phyloP scores from a whole-genome alignment of 2,797 vertebrate species.

The Paedocypris micromegethes region DNA sequence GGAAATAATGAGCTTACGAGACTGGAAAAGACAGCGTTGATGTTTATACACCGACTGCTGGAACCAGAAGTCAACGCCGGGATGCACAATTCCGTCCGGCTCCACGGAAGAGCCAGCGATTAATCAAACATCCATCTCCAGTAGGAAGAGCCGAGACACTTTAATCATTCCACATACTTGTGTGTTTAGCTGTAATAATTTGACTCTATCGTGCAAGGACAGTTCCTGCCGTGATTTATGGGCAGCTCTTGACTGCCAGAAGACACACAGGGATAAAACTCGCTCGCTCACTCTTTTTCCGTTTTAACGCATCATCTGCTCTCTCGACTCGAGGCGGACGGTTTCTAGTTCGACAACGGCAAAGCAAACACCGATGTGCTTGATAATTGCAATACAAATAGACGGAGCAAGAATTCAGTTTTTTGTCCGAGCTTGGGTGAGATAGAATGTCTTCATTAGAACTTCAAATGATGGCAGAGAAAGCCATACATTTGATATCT shows the following conservation, averaged over 20 bases:
- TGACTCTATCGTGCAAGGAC: slow-evolving; percentile 67
- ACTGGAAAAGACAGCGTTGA: slow-evolving; percentile 12
- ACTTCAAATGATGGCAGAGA: too few relatives aligned
- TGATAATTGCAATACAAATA: too few relatives aligned
- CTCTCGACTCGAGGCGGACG: slow-evolving; percentile 17
- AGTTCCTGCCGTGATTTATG: slow-evolving; percentile 65
- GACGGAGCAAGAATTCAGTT: too few relatives aligned
- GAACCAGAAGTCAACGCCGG: slow-evolving; percentile 33
- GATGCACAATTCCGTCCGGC: slow-evolving; percentile 47
- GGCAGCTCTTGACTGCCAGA: slow-evolving; percentile 33
- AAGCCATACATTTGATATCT: too few relatives aligned
- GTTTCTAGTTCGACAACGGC: slow-evolving; percentile 26
- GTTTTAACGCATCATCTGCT: background rate
- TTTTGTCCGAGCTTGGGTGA: too few relatives aligned
- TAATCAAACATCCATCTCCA: slow-evolving; percentile 51
- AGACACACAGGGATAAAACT: slow-evolving; percentile 30
- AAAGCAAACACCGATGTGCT: slow-evolving; percentile 11
- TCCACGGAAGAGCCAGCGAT: slow-evolving; percentile 41
- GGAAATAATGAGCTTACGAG: slow-evolving; percentile 10
- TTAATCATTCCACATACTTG: slow-evolving; percentile 66
- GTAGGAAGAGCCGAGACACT: slow-evolving; percentile 55
- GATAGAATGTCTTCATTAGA: too few relatives aligned
- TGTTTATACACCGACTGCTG: slow-evolving; percentile 35
- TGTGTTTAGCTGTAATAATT: slow-evolving; percentile 71
- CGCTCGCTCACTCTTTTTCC: slow-evolving; percentile 17